Evolutionary conservation across 2,888 invertebrate species (phyloP).

Genomic region (Leucozona laternaria): DNA sequence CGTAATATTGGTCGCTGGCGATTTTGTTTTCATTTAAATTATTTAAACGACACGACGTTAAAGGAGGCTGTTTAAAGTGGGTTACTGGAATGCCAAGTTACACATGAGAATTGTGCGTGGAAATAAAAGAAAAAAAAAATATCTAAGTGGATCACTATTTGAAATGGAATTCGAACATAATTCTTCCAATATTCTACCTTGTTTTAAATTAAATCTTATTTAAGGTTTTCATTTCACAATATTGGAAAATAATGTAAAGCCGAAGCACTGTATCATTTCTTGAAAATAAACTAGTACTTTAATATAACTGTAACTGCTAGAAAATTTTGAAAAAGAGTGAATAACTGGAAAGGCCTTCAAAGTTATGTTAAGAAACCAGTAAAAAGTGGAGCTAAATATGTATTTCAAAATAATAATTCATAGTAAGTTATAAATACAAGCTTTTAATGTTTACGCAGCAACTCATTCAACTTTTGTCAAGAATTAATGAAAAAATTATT

Average conservation of each 20-base stretch:
- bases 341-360: no score
- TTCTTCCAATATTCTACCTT: not conserved
- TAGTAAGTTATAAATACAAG: no score
- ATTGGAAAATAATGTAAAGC: not conserved
- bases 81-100: slow-evolving; percentile 54
- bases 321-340: no score
- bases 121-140: not conserved
- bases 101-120: not conserved
- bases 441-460: not conserved
- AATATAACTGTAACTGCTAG: no score
- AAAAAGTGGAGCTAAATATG: not conserved
- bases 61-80: slow-evolving; percentile 51
- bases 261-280: not conserved
- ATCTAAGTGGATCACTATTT: not conserved
- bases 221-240: not conserved
- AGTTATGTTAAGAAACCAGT: no score
- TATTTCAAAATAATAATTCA: not conserved
- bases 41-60: slow-evolving; percentile 30
- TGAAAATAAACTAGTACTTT: not conserved
- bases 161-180: not conserved
- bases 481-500: not conserved
- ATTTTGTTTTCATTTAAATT: slow-evolving; percentile 49
- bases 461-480: slow-evolving; percentile 12
- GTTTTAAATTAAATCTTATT: not conserved
- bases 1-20: slow-evolving; percentile 2